These are phyloP conservation scores for Caenorhabditis doughertyi DNA, from an alignment of 2,888 invertebrate genomes.

Conservation along the genomic window DNA sequence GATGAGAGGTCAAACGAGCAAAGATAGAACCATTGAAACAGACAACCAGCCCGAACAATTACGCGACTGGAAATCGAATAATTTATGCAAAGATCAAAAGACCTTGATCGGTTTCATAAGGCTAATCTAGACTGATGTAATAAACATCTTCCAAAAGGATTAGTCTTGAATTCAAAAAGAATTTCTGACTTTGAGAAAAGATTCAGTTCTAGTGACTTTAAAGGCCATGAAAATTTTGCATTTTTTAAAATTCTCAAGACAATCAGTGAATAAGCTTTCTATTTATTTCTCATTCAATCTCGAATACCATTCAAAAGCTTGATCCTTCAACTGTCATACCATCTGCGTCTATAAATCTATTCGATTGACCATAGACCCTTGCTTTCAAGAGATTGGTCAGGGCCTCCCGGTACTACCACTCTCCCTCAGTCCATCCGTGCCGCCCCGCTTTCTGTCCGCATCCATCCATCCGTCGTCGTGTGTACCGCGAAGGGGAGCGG, in stretches of 20 bases:
- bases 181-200: background rate
- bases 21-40: background rate
- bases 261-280: background rate
- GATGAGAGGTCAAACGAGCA: background rate
- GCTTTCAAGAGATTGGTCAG: slow-evolving; percentile 41
- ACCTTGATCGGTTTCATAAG: background rate
- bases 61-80: too few species aligned
- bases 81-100: slow-evolving; percentile 14
- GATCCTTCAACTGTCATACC: slow-evolving; percentile 1
- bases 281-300: background rate
- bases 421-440: slow-evolving; percentile 26
- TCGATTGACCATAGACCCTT: slow-evolving; percentile 28
- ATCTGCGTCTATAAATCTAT: slow-evolving; percentile 18
- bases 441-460: slow-evolving; percentile 30
- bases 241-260: too few species aligned
- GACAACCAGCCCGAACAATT: too few species aligned
- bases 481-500: slow-evolving; percentile 23
- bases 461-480: slow-evolving; percentile 28
- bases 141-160: background rate
- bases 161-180: too few species aligned
- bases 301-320: background rate
- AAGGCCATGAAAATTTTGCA: background rate
- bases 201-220: too few species aligned
- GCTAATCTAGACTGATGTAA: background rate
- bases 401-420: slow-evolving; percentile 54